A percentile compares a stretch with the other conserved stretches of the same genome.
Evolutionary conservation across 2,113 vertebrate genomes (phyloP).

Genomic region (Aptenodytes forsteri): DNA sequence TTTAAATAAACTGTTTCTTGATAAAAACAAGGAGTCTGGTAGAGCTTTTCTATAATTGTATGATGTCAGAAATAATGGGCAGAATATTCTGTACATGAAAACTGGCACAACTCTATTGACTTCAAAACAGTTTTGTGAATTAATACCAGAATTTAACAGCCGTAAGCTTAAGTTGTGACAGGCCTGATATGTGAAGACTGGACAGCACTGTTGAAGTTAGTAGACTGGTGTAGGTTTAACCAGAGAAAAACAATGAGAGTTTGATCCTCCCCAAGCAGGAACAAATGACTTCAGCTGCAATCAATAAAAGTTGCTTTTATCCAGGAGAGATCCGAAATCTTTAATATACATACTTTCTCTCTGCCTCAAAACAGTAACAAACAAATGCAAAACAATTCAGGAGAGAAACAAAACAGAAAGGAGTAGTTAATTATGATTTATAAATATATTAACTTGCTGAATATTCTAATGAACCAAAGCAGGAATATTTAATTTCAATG

Average conservation of each 20-base stretch:
- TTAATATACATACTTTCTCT: background rate
- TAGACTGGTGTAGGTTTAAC: background rate
- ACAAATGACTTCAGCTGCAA: background rate
- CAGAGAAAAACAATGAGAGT: background rate
- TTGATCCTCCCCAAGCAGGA: background rate
- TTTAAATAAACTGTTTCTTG: constrained; percentile 53
- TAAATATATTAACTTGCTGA: constrained; percentile 66
- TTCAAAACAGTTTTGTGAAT: background rate
- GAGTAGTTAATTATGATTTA: constrained; percentile 68
- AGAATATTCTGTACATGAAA: background rate
- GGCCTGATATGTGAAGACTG: background rate
- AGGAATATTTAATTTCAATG: constrained; percentile 67
- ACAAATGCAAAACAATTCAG: constrained; percentile 48
- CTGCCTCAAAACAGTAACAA: background rate
- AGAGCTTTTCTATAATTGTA: background rate
- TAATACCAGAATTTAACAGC: background rate
- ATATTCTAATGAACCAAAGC: constrained; percentile 60
- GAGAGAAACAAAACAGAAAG: constrained; percentile 53
- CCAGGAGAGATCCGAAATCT: background rate
- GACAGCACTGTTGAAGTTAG: background rate
- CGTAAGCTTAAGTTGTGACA: background rate
- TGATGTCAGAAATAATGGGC: background rate
- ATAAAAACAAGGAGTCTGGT: constrained; percentile 42
- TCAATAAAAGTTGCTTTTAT: background rate
- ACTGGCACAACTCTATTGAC: background rate